A percentile compares a stretch with the other conserved stretches of the same genome.
These are phyloP conservation scores for Microvelia longipes DNA, from an alignment of 1,140 invertebrate genomes.

Conservation along the genomic window DNA sequence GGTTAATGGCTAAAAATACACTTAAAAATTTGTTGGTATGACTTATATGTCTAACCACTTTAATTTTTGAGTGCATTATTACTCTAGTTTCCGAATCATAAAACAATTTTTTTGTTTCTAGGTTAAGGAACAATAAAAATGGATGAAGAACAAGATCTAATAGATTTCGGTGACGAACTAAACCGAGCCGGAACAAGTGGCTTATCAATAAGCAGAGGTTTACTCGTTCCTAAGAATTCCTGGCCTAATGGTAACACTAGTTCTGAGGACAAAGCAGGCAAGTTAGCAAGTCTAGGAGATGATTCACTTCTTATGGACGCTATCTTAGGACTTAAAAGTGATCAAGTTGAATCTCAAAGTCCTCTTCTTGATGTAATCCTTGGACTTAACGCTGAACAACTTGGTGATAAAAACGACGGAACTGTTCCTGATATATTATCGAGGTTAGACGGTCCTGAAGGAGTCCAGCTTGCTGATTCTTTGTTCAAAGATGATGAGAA, in stretches of 20 bases:
- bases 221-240: background rate
- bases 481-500: background rate
- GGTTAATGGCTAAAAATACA: no score
- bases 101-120: background rate
- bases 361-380: background rate
- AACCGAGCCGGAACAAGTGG: background rate
- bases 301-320: background rate
- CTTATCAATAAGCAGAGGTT: background rate
- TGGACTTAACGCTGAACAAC: background rate
- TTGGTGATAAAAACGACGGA: background rate
- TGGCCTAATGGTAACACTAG: background rate
- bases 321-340: background rate
- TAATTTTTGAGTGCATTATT: no score
- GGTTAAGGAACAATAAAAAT: background rate
- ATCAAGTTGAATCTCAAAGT: background rate
- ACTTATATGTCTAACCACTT: no score
- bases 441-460: background rate
- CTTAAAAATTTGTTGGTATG: no score
- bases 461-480: background rate
- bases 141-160: background rate
- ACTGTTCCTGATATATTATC: background rate
- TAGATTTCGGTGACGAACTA: background rate
- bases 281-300: background rate
- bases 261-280: background rate
- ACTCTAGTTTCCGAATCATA: no score